These are phyloP conservation scores for Drosophila varians DNA, from an alignment of 1,140 invertebrate genomes.

Conservation along the genomic window DNA sequence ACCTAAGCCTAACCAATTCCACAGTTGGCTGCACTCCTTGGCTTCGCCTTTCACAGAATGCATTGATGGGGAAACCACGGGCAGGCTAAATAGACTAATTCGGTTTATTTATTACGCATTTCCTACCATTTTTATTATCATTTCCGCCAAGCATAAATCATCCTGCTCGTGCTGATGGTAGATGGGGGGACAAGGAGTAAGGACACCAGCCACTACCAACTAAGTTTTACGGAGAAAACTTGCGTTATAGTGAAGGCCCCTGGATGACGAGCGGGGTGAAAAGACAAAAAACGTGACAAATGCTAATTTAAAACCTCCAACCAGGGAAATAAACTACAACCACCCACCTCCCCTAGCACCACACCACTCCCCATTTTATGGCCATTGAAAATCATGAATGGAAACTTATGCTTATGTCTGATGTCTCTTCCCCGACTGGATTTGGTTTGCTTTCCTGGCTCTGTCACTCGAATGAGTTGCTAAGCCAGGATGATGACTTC, in stretches of 20 bases:
- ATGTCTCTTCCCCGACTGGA: conserved; percentile 32
- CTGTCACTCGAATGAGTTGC: conserved; percentile 77
- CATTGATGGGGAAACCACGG: conserved; percentile 51
- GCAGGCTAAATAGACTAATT: conserved; percentile 59
- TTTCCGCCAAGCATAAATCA: conserved; percentile 77
- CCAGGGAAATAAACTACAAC: conserved; percentile 32
- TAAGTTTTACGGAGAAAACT: conserved; percentile 54
- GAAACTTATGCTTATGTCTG: conserved; percentile 64
- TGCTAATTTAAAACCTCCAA: conserved; percentile 81
- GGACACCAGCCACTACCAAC: conserved; percentile 1
- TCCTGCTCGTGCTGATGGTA: conserved; percentile 22
- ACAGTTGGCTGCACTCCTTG: conserved; percentile 38
- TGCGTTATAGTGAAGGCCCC: conserved; percentile 63
- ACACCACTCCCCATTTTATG: conserved; percentile 25
- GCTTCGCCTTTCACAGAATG: conserved; percentile 22
- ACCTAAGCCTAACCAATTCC: conserved; percentile 25
- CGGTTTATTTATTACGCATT: conserved; percentile 79
- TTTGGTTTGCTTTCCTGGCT: conserved; percentile 5
- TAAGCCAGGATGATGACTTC: conserved; percentile 82
- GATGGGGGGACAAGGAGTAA: background rate
- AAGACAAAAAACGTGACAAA: conserved; percentile 75
- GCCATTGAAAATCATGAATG: conserved; percentile 65
- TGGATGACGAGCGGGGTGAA: conserved; percentile 29
- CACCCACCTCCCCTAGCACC: conserved; percentile 33
- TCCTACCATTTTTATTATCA: conserved; percentile 80